phyloP scores from a whole-genome alignment of 2,797 vertebrate species.

The Gymnoscopelus braueri region DNA sequence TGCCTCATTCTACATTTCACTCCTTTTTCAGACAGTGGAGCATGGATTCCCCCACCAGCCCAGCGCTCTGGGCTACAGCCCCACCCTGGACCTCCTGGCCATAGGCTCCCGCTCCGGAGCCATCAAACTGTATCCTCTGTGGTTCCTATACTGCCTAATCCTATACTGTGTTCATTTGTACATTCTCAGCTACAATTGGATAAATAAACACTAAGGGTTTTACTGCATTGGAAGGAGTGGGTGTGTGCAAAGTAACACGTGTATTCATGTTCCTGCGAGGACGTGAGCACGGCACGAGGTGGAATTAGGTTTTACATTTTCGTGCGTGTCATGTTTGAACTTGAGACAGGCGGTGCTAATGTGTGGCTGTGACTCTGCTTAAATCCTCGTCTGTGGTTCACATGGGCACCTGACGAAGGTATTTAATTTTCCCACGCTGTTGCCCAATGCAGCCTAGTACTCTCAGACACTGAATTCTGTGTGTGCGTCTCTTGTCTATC shows the following conservation, averaged over 20 bases:
- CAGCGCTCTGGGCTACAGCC: slow-evolving; percentile 92
- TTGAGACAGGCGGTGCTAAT: slow-evolving; percentile 35
- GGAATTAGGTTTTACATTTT: background rate
- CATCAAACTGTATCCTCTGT: slow-evolving; percentile 95
- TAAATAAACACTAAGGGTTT: no score
- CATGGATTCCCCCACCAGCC: slow-evolving; percentile 99
- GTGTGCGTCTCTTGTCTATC: slow-evolving; percentile 23
- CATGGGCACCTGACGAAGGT: slow-evolving; percentile 38
- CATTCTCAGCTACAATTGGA: no score
- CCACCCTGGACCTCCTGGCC: slow-evolving; percentile 89
- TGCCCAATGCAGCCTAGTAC: slow-evolving; percentile 39
- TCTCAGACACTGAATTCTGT: slow-evolving; percentile 18
- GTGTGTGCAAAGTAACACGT: no score
- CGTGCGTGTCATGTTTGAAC: slow-evolving; percentile 48
- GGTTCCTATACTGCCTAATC: background rate
- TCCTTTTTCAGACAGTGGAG: slow-evolving; percentile 88
- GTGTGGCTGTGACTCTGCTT: slow-evolving; percentile 10
- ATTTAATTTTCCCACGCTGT: slow-evolving; percentile 67
- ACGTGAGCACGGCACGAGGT: no score
- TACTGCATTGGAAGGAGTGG: no score
- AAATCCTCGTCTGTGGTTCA: slow-evolving; percentile 34
- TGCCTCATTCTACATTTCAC: slow-evolving; percentile 1
- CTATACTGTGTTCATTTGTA: no score
- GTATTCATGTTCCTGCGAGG: background rate
- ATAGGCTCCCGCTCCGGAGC: slow-evolving; percentile 97